Base-by-base conservation (phyloP, 2,888 invertebrate genomes). In the Tupiocoris notatus region DNA sequence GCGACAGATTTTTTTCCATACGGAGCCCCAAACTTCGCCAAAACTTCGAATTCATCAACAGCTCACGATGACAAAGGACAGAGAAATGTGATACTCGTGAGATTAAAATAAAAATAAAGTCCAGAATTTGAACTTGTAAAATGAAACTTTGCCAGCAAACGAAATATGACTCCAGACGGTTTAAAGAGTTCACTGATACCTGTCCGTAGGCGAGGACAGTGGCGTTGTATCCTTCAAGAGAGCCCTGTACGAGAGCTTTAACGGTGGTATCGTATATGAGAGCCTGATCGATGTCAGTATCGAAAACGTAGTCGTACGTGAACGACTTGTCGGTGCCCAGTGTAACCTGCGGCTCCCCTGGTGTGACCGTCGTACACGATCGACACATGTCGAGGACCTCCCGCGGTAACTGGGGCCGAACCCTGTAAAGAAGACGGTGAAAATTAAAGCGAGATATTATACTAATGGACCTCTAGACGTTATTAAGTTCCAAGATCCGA, bases 161-260 rank as follows among this genome's bases (percentile, higher is more conserved):
- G n/a, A n/a, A n/a, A n/a, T n/a, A n/a, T n/a, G n/a, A n/a, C n/a
- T n/a, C n/a, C n/a, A 39, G 39, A 39, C 39, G 3, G 39, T 12
- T 39, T 39, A 39, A 12, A 39, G 12, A 39, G 39, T 39, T 39
- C 39, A 39, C 39, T 39, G 39, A 39, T 81, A 92, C 92, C 89
- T 96, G 96, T 80, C 96, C 96, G 86, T 97, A 97, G 0, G 98
- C 98, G 81, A 99, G 88, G 59, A 98, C 94, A 12, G 98, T 98
- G 17, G 98, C 98, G 87, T 99, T 98, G 86, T 96, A 98, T 76
- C 98, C 98, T 82, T 96, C 93, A 77, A 98, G 88, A 7, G 96
- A 93, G 25, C 96, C 94, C 80, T 95, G 94, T 80, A 99, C 92
- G 77, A 99, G 89, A 73, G 90, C 88, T 76, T 90, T 88, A 70